Base-by-base conservation (phyloP, 2,888 invertebrate genomes). In the Folsomia candida region DNA sequence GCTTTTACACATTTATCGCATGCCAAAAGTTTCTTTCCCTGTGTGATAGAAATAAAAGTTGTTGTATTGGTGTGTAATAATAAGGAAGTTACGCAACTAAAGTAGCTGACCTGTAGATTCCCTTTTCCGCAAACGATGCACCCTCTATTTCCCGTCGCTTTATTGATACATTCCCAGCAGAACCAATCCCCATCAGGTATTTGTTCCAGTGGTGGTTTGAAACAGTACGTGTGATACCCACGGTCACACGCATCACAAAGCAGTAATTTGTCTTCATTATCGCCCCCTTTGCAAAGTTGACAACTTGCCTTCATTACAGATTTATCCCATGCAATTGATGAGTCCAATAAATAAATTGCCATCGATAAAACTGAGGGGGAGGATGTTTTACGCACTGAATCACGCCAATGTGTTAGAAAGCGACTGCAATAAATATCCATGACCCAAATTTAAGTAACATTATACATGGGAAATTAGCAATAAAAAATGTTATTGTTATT, bases 231-330 rank as follows among this genome's bases (percentile, higher is more conserved):
- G 85, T 98, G 98, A 85, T 97, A 97, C 65, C 97, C 98, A 83
- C 94, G 93, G 85, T 98, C 98, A 85, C 98, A 98, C 77, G 96
- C 94, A 85, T 98, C 98, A 84, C 98, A 98, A 26, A 98, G 86
- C 80, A 98, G 85, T 78, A 98, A 85, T 83, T 96, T 92, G 80
- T 94, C 97, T 83, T 98, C 97, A 81, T 96, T 94, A 85, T 97
- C 97, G 72, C 96, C 97, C 81, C 91, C 91, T 82, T 93, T 89
- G 85, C 98, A 98, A 85, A 98, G 96, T 85, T 98, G 97, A 85
- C 97, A 97, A 85, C 93, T 93, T 94, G 97, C 89, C 60, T 97
- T 96, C 97, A 98, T 97, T 82, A 97, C 93, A 86, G 96, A 96
- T 86, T 97, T 96, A 85, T 98, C 97, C 98, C 98, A 98, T 51